These are phyloP conservation scores for Falco concolor DNA, from an alignment of 2,797 vertebrate species.

Conservation along the genomic window DNA sequence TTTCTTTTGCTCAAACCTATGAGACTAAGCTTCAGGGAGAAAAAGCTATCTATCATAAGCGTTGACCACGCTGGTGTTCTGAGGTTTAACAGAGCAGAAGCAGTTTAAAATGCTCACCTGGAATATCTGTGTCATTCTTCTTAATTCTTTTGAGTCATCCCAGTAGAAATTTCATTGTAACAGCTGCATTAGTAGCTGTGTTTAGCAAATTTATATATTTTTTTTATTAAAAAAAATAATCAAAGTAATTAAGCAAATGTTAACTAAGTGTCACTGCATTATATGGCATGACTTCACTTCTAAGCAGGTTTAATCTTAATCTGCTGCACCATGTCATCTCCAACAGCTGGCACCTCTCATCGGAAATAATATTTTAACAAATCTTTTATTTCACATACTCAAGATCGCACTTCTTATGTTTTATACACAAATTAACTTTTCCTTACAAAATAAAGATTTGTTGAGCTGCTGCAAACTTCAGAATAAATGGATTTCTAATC, in stretches of 20 bases:
- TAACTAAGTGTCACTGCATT: not conserved
- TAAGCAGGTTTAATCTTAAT: not conserved
- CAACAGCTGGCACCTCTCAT: slow-evolving; percentile 44
- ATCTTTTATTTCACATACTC: slow-evolving; percentile 36
- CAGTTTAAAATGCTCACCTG: not conserved
- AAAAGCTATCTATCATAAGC: not conserved
- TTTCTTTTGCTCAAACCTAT: not conserved
- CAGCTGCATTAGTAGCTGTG: not conserved
- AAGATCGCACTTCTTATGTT: slow-evolving; percentile 30
- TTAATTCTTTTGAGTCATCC: slow-evolving; percentile 27
- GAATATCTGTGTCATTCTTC: not conserved
- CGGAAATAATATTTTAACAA: slow-evolving; percentile 24
- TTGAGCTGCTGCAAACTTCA: not conserved
- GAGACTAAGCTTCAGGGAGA: not conserved
- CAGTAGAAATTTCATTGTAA: slow-evolving; percentile 1
- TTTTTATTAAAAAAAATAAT: not conserved
- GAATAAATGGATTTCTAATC: not conserved
- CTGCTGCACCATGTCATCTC: slow-evolving; percentile 9
- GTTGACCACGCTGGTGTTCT: not conserved
- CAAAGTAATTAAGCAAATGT: not conserved
- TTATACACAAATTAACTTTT: slow-evolving; percentile 57
- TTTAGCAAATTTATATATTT: not conserved
- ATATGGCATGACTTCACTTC: not conserved
- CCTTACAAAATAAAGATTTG: slow-evolving; percentile 23
- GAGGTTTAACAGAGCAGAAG: not conserved